Base-by-base conservation (phyloP, 2,888 invertebrate genomes). In the Mesopsocus fuscifrons region DNA sequence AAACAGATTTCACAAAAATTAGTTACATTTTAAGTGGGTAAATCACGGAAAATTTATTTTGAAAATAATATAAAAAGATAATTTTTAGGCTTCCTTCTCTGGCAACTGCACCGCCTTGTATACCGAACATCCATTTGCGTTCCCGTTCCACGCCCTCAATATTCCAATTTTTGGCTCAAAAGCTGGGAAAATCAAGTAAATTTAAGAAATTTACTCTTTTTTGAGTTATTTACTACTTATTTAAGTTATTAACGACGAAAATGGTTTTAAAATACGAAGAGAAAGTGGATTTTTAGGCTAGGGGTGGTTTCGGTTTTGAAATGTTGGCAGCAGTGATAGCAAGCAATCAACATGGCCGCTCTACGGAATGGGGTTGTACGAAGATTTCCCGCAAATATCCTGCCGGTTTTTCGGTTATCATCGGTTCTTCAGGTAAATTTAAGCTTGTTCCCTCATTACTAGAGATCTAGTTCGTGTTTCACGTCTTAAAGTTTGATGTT, bases 101-200 rank as follows among this genome's bases (percentile, higher is more conserved):
- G 13, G 17, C 21, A 13, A 20, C 16, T 16, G 20, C 38, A 38
- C 38, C 13, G 38, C 38, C 38, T 38, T 38, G 18, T 21, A 38
- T 18, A 38, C 38, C 38, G 38, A 20, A 38, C 4, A 21, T 21
- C n/a, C 38, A 18, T 15, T 20, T 20, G 17, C 38, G 38, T 38
- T 38, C 38, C 21, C 38, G 20, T 21, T 38, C 38, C 38, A 38
- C 38, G 38, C 38, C 38, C 38, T 38, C 13, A 20, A 38, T 20
- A 38, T 6, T 11, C 17, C 21, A 18, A 6, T 8, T 18, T 16
- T 34, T 34, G 8, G 15, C 30, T 11, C 9, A n/a, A 30, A 30
- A 30, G 9, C 9, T 30, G n/a, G n/a, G 30, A 30, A 30, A 9
- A 33, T 33, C 17, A 16, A 16, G 4, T 33, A 3, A 3, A 9